Evolutionary conservation across 2,888 invertebrate species (phyloP).

Genomic region (Microctonus hyperodae): DNA sequence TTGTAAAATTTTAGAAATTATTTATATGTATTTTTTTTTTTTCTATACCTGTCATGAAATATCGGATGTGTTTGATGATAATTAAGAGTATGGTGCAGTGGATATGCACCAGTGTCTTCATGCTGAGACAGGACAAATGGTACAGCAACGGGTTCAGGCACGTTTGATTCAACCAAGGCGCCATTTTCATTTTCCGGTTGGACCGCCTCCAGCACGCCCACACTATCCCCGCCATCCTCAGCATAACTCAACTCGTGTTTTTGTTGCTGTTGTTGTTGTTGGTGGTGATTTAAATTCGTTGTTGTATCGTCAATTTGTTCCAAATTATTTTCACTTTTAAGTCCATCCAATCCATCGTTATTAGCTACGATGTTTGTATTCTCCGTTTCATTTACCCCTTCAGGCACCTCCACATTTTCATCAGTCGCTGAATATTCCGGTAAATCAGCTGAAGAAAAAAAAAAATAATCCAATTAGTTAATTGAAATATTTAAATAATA

Average conservation of each 20-base stretch:
- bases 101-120: conserved; percentile 45
- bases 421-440: conserved; percentile 37
- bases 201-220: conserved; percentile 62
- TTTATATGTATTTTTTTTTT: neutral
- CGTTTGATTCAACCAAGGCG: conserved; percentile 51
- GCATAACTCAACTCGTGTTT: conserved; percentile 41
- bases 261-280: conserved; percentile 36
- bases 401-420: conserved; percentile 30
- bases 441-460: conserved; percentile 36
- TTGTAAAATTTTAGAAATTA: neutral
- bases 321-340: conserved; percentile 36
- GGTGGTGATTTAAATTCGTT: conserved; percentile 34
- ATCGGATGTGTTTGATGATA: conserved; percentile 47
- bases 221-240: conserved; percentile 55
- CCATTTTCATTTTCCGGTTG: conserved; percentile 61
- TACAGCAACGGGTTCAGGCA: conserved; percentile 44
- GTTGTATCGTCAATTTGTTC: conserved; percentile 30
- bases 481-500: neutral
- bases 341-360: conserved; percentile 34
- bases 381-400: conserved; percentile 30
- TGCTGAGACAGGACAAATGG: conserved; percentile 40
- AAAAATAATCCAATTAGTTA: conserved; percentile 8
- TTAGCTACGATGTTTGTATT: conserved; percentile 27
- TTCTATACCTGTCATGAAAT: conserved; percentile 47
- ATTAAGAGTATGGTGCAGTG: conserved; percentile 45